Conservation (phyloP, 2,797 vertebrate species). For the Mus caroli region DNA sequence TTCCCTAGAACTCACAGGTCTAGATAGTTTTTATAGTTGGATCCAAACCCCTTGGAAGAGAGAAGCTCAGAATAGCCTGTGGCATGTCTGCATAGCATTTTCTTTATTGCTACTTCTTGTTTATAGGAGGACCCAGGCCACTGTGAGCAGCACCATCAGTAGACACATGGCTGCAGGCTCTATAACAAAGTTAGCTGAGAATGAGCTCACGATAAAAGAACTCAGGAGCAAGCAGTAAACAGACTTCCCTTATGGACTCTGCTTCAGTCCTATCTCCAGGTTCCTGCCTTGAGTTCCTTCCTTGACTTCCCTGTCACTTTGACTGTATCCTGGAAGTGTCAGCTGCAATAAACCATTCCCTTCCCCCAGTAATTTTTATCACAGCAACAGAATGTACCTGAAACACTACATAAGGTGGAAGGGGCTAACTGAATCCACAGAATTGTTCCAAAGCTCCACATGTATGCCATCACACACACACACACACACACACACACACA, state of each 20-base stretch:
- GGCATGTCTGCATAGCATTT: neutral
- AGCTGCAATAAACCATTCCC: neutral
- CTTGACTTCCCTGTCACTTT: neutral
- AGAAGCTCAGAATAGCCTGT: neutral
- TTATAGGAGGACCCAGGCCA: neutral
- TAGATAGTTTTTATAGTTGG: neutral
- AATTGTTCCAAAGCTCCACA: neutral
- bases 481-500: neutral
- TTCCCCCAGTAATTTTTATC: neutral
- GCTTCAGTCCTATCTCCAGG: neutral
- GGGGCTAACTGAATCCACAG: neutral
- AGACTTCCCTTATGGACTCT: neutral
- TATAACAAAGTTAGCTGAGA: neutral
- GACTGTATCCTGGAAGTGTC: neutral
- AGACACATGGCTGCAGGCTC: neutral
- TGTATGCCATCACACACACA: no score
- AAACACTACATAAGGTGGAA: neutral
- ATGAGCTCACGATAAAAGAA: neutral
- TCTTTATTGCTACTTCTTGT: neutral
- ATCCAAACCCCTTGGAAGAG: neutral
- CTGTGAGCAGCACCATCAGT: neutral
- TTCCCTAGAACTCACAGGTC: neutral
- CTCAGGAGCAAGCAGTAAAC: neutral
- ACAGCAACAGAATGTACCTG: neutral
- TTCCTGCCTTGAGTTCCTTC: neutral